phyloP scores from a whole-genome alignment of 2,888 invertebrate genomes.

The Drosophila paranaensis region DNA sequence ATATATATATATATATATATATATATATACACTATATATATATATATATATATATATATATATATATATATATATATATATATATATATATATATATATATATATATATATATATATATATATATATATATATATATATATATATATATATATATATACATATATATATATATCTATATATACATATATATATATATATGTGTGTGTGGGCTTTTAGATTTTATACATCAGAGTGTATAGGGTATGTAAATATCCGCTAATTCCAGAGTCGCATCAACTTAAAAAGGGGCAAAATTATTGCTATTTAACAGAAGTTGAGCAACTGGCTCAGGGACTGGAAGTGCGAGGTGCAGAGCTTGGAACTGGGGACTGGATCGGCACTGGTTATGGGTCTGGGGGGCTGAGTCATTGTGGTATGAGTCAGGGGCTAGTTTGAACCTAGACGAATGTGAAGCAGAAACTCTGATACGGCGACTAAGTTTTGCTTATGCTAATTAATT shows the following conservation, averaged over 20 bases:
- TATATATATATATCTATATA: neutral
- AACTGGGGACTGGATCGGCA: constrained; percentile 18
- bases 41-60: neutral
- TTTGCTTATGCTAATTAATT: constrained; percentile 73
- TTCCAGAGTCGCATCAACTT: neutral
- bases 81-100: neutral
- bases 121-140: neutral
- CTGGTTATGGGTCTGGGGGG: constrained; percentile 19
- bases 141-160: neutral
- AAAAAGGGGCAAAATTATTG: constrained; percentile 1
- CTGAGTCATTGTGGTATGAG: constrained; percentile 51
- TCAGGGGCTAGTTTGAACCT: constrained; percentile 62
- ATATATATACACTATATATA: neutral
- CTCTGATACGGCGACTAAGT: constrained; percentile 40
- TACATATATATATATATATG: neutral
- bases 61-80: neutral
- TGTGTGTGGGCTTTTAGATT: neutral
- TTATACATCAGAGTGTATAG: constrained; percentile 5
- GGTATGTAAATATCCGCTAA: constrained; percentile 7
- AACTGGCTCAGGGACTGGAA: neutral
- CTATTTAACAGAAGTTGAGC: constrained; percentile 3
- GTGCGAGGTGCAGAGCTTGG: neutral
- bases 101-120: neutral
- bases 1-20: neutral
- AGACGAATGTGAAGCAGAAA: constrained; percentile 57